phyloP scores from a whole-genome alignment of 2,113 vertebrate genomes.

The Leucopternis melanops region DNA sequence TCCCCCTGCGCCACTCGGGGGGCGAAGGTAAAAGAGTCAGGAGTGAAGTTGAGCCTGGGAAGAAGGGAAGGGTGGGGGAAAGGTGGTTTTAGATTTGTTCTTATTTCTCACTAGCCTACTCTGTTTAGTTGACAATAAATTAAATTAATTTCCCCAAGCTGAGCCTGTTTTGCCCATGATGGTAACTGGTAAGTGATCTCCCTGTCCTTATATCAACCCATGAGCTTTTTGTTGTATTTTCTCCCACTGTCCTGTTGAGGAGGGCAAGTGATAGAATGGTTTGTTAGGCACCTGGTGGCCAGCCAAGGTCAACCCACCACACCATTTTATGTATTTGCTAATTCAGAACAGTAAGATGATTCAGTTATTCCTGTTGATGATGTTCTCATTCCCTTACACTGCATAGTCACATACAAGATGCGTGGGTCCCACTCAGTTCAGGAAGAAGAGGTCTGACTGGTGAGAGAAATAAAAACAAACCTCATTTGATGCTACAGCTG shows the following conservation, averaged over 20 bases:
- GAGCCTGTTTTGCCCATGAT: background rate
- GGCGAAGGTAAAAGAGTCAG: background rate
- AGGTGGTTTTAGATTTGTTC: background rate
- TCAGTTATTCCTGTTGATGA: background rate
- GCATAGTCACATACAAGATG: background rate
- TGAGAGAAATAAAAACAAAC: background rate
- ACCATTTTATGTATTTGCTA: background rate
- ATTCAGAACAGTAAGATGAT: background rate
- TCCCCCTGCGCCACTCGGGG: accelerated
- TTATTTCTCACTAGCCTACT: background rate
- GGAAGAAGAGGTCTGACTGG: background rate
- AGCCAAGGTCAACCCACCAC: background rate
- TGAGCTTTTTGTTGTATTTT: background rate
- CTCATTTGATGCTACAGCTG: background rate
- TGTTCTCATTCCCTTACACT: background rate
- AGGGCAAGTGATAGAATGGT: background rate
- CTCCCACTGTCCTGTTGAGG: background rate
- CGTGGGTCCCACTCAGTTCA: background rate
- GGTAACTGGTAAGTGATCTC: background rate
- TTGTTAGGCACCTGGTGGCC: background rate
- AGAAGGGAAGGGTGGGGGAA: background rate
- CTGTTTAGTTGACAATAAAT: background rate
- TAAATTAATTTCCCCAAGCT: background rate
- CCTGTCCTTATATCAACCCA: background rate
- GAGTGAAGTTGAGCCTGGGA: background rate